These are phyloP conservation scores for Drosophila pseudoobscura DNA, from an alignment of 1,140 invertebrate genomes.

Conservation along the genomic window DNA sequence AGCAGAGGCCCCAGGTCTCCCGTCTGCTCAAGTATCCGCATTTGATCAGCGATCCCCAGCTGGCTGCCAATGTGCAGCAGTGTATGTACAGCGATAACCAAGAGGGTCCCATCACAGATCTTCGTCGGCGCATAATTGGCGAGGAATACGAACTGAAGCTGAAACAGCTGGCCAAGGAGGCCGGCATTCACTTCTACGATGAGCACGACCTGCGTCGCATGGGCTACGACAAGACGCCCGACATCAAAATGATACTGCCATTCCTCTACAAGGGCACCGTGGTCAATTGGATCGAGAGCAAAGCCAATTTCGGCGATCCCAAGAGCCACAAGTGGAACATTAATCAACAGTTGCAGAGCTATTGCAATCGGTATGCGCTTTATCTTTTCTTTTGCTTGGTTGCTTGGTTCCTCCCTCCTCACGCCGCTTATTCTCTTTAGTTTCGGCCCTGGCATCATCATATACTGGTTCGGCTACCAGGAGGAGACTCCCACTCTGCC, in stretches of 20 bases:
- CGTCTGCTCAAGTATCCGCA: conserved; percentile 87
- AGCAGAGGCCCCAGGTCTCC: conserved; percentile 83
- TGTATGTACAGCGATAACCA: conserved; percentile 88
- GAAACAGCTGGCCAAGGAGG: conserved; percentile 85
- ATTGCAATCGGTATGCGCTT: conserved; percentile 92
- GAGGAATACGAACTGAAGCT: conserved; percentile 90
- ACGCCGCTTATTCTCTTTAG: conserved; percentile 79
- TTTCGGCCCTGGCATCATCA: conserved; percentile 96
- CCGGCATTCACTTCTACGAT: conserved; percentile 89
- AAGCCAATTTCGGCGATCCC: conserved; percentile 95
- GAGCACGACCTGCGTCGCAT: conserved; percentile 91
- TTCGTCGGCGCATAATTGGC: conserved; percentile 89
- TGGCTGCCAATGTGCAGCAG: conserved; percentile 87
- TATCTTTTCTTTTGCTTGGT: not conserved
- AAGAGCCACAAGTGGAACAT: conserved; percentile 93
- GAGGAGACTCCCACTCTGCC: conserved; percentile 86
- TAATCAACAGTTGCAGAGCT: conserved; percentile 93
- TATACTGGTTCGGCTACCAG: conserved; percentile 98
- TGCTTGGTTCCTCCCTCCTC: not conserved
- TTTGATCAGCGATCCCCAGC: conserved; percentile 86
- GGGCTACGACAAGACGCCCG: conserved; percentile 98
- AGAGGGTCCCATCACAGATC: conserved; percentile 89
- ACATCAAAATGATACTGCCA: conserved; percentile 95
- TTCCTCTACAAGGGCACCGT: conserved; percentile 93
- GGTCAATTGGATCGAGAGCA: conserved; percentile 98